phyloP scores from a whole-genome alignment of 2,113 vertebrate species.

The Gyps fulvus region DNA sequence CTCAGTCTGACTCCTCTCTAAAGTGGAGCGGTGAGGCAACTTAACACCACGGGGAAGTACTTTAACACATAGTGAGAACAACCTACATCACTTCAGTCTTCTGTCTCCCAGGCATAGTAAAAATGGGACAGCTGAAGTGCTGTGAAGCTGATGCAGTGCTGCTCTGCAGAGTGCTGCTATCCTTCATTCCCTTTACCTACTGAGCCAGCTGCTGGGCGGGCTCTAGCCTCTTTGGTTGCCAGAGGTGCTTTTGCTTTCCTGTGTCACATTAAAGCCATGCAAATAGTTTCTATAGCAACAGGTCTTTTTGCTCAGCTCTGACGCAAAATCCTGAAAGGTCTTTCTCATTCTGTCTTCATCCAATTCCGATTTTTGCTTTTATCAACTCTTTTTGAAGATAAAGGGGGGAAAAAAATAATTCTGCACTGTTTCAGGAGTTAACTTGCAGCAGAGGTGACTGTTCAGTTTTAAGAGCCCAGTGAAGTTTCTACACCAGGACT shows the following conservation, averaged over 20 bases:
- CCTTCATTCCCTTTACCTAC: background rate
- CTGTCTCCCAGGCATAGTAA: background rate
- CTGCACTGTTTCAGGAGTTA: background rate
- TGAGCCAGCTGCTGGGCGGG: background rate
- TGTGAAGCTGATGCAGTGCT: background rate
- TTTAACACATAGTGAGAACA: background rate
- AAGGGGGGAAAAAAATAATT: background rate
- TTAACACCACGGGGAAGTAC: background rate
- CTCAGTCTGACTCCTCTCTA: background rate
- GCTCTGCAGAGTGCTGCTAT: background rate
- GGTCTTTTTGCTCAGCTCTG: conserved; percentile 34
- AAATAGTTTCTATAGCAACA: conserved; percentile 77
- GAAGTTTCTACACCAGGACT: background rate
- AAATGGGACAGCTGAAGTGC: background rate
- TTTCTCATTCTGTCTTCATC: conserved; percentile 19
- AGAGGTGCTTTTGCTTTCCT: conserved; percentile 41
- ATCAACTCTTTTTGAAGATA: background rate
- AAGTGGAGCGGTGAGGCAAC: background rate
- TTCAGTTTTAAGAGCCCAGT: background rate
- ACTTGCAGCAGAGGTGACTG: background rate
- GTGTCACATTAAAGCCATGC: conserved; percentile 53
- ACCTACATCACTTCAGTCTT: background rate
- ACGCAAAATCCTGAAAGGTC: conserved; percentile 49
- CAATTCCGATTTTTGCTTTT: background rate
- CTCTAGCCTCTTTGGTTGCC: background rate